Evolutionary conservation across 2,888 invertebrate species (phyloP).

Genomic region (Plemyria rubiginata): DNA sequence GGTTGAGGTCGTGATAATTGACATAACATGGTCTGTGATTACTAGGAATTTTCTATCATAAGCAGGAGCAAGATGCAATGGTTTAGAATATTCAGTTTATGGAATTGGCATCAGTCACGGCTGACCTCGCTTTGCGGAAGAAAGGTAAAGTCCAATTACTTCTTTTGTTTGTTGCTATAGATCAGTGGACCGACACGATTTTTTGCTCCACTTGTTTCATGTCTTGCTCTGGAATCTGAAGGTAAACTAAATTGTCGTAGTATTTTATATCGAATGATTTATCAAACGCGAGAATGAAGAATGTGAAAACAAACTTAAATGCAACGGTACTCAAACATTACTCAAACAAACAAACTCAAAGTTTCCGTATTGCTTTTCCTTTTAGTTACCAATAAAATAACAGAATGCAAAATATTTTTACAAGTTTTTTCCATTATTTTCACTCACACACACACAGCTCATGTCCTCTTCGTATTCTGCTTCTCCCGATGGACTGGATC

Average conservation of each 20-base stretch:
- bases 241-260: conserved; percentile 18
- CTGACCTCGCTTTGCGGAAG: conserved; percentile 79
- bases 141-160: conserved; percentile 71
- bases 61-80: conserved; percentile 47
- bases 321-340: too few species aligned
- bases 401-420: too few species aligned
- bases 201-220: conserved; percentile 60
- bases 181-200: conserved; percentile 55
- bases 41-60: conserved; percentile 26
- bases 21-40: conserved; percentile 9
- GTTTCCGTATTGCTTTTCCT: too few species aligned
- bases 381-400: too few species aligned
- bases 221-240: conserved; percentile 46
- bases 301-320: too few species aligned
- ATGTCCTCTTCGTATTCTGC: too few species aligned
- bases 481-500: too few species aligned
- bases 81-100: conserved; percentile 58
- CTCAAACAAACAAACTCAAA: too few species aligned
- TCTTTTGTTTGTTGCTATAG: conserved; percentile 69
- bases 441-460: too few species aligned
- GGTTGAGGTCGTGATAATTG: conserved; percentile 13
- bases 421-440: too few species aligned
- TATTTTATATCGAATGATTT: not conserved
- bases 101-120: conserved; percentile 75
- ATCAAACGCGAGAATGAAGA: too few species aligned